These are phyloP conservation scores for Decapterus maruadsi DNA, from an alignment of 2,797 vertebrate genomes.

Conservation along the genomic window DNA sequence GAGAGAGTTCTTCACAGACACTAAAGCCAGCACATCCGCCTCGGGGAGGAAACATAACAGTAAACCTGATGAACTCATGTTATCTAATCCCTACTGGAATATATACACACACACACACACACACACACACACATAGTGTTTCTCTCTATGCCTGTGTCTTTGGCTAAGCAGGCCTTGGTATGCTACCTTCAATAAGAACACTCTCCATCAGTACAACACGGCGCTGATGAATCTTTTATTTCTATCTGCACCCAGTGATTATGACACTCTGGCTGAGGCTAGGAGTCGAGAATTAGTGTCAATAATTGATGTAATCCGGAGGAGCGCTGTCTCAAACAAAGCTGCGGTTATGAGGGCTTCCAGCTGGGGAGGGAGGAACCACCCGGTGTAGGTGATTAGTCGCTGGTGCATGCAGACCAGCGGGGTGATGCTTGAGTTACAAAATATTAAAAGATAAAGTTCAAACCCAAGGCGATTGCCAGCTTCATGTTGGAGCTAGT, in stretches of 20 bases:
- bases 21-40: conserved; percentile 73
- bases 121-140: conserved; percentile 1
- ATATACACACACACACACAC: conserved; percentile 22
- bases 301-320: conserved; percentile 69
- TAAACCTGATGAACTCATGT: conserved; percentile 83
- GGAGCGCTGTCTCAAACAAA: conserved; percentile 50
- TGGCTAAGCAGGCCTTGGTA: conserved; percentile 30
- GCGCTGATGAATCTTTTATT: conserved; percentile 65
- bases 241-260: conserved; percentile 44
- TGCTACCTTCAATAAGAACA: conserved; percentile 44
- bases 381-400: conserved; percentile 42
- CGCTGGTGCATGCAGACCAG: conserved; percentile 23
- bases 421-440: conserved; percentile 15
- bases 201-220: conserved; percentile 58
- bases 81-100: conserved; percentile 80
- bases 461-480: conserved; percentile 31
- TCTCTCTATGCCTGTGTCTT: conserved; percentile 26
- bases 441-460: conserved; percentile 25
- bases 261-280: conserved; percentile 53
- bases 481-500: conserved; percentile 4
- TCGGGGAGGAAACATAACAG: conserved; percentile 70
- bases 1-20: conserved; percentile 50
- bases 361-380: conserved; percentile 25
- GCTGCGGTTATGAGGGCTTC: conserved; percentile 35
- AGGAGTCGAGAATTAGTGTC: conserved; percentile 60